Evolutionary conservation across 1,140 invertebrate genomes (phyloP), one percentile per base, ranked within the genome.

Genomic region (Aphaenogaster ashmeadi): DNA sequence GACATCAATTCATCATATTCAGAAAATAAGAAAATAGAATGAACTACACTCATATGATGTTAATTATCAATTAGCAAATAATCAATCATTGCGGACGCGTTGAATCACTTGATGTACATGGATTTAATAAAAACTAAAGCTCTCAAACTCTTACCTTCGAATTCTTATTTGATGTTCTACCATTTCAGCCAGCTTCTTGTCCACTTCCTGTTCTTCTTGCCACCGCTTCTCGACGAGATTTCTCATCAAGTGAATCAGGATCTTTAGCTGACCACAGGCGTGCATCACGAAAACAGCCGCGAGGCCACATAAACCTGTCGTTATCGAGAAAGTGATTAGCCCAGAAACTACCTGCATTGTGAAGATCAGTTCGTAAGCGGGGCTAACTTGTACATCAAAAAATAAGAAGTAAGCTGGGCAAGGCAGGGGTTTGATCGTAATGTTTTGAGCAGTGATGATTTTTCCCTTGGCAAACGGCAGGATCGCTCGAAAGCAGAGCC

Each of bases 401-500:
- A 86, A 75, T n/a, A 77, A 13, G 21, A 77, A 86, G 11, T 91
- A 92, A 52, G 88, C 89, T 1, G 92, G 91, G 81, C 90, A 93
- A n/a, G 91, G 89, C 0, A 91, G 50, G 6, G 64, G 56, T 36
- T 47, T 77, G n/a, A 87, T 84, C 7, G 81, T 91, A 21, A 77
- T 9, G 36, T 91, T 91, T 6, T 87, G 80, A 1, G 78, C 7
- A 1, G 72, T 78, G 13, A 64, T n/a, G 0, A 77, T 52, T 2
- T 75, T 72, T 15, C 64, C 80, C 58, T 44, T 91, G 56, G 66
- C 33, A 6, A 92, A 71, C 0, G 93, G 93, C 87, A 93, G 72
- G 7, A 93, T 71, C 3, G 77, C 54, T 13, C 92, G 90, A 62
- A 93, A 93, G 72, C 92, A 93, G 0, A 91, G 38, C 3, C 92